phyloP scores from a whole-genome alignment of 2,888 invertebrate species.

The Athripsodes cinereus region DNA sequence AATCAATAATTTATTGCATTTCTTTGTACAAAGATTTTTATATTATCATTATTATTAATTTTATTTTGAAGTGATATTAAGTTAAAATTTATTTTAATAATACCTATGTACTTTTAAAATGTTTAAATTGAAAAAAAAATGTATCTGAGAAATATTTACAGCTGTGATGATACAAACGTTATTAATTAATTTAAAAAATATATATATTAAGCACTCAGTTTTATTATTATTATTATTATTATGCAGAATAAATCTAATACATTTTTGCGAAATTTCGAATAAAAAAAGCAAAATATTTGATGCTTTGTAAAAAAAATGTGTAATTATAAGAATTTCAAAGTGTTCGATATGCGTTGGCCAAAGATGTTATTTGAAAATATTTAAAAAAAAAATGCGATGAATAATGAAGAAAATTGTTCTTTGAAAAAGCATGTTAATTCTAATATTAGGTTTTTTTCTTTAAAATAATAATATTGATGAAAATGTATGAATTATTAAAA shows the following conservation, averaged over 20 bases:
- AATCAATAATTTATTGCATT: background rate
- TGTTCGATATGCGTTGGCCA: constrained; percentile 27
- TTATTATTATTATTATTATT: too few species aligned
- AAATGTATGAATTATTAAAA: too few species aligned
- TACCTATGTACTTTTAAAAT: background rate
- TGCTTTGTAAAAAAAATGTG: background rate
- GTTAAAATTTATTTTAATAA: background rate
- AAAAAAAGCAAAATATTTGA: background rate
- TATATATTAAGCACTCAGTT: too few species aligned
- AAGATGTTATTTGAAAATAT: constrained; percentile 16
- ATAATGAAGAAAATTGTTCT: too few species aligned
- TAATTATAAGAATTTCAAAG: constrained; percentile 2
- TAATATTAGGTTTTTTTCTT: background rate
- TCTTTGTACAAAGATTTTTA: background rate
- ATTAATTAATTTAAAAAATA: too few species aligned
- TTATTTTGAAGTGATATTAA: background rate
- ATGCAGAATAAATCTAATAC: too few species aligned
- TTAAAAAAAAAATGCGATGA: background rate
- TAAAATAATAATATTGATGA: too few species aligned
- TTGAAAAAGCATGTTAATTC: too few species aligned
- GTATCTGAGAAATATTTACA: background rate
- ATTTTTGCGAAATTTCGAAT: background rate
- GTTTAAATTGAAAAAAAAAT: background rate
- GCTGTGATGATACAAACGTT: background rate
- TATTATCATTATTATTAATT: too few species aligned